Evolutionary conservation across 2,113 vertebrate genomes (phyloP).

Genomic region (Bolborhynchus lineola): DNA sequence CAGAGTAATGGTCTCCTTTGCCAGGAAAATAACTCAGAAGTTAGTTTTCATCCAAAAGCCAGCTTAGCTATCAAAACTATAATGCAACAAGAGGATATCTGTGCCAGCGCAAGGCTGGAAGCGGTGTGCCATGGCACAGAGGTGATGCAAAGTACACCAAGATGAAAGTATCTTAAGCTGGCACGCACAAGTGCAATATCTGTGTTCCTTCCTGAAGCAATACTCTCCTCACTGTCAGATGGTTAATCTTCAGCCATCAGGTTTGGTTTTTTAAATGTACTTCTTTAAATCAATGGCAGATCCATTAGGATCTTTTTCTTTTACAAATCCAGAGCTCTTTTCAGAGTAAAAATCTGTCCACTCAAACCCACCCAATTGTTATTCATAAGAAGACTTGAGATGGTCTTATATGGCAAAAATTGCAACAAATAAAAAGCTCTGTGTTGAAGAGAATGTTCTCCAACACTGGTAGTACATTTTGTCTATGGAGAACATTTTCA

Average conservation of each 20-base stretch:
- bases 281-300: not conserved
- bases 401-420: not conserved
- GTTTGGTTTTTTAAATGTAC: not conserved
- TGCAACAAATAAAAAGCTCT: slow-evolving; percentile 5
- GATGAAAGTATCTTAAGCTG: not conserved
- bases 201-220: not conserved
- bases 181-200: not conserved
- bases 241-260: not conserved
- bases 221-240: not conserved
- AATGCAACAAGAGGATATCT: not conserved
- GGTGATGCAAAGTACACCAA: rapidly evolving
- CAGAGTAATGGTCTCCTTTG: not conserved
- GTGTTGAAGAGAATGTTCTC: slow-evolving; percentile 36
- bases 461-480: slow-evolving; percentile 26
- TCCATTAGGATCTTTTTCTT: not conserved
- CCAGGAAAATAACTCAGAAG: not conserved
- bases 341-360: not conserved
- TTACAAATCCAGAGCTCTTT: not conserved
- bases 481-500: not conserved
- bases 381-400: not conserved
- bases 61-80: not conserved
- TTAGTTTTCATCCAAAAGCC: not conserved
- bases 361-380: not conserved
- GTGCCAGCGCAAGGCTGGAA: not conserved
- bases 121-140: not conserved